Base-by-base conservation (phyloP, 2,888 invertebrate species). In the Agrochola litura region DNA sequence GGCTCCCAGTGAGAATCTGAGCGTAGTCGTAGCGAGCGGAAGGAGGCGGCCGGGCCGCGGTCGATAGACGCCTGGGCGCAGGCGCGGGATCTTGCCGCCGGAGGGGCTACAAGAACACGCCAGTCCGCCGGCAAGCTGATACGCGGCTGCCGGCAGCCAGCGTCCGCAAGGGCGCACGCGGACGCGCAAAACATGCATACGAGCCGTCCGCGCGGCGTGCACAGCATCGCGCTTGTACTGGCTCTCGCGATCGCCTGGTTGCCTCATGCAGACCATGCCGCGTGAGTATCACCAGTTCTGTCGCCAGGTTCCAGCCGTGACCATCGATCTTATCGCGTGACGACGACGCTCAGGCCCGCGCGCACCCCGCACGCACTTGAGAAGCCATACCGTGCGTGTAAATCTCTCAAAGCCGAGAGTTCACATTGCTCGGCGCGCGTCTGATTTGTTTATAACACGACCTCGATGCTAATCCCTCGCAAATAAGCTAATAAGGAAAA, bases 121-220 rank as follows among this genome's bases (percentile, higher is more conserved):
- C 93, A 94, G 95, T 95, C 92, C 92, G 93, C 95, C 95, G 95
- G 92, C 93, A 90, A 95, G 91, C 92, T 91, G 90, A 89, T 86
- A 92, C 95, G 95, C 94, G 94, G 93, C 93, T 93, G 96, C 94
- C 95, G 94, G 93, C 93, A 93, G 93, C 92, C 89, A 90, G 92
- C 94, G 92, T 91, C 93, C 92, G 92, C 86, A 80, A 88, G 91
- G 92, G 85, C 92, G 92, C 92, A 85, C 88, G 92, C 92, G 91
- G 91, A 88, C 91, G 91, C 91, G 90, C 90, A 87, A 91, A 93
- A 91, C 93, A 95, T 95, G 94, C 91, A 92, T 90, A 91, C 93
- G 93, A 90, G 90, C 91, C 95, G 96, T 92, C 92, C 92, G 89
- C 95, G 93, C 92, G 93, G 92, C 91, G 93, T 94, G 91, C 92